Base-by-base conservation (phyloP, 2,888 invertebrate genomes). In the Petrolisthes cinctipes region DNA sequence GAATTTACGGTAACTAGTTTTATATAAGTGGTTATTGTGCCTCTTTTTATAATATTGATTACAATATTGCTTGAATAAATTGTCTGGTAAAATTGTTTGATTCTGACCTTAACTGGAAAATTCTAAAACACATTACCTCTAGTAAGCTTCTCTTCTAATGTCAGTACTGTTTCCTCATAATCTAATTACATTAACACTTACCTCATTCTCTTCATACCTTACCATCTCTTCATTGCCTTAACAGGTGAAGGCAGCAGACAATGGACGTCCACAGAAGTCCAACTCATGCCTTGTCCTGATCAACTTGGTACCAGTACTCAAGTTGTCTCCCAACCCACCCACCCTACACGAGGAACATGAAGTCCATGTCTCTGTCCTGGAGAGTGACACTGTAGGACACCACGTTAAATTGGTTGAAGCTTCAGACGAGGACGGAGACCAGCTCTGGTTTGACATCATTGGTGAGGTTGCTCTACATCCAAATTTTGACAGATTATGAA, bases 401-500 rank as follows among this genome's bases (percentile, higher is more conserved):
- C 94, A 97, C 91, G 96, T 99, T 4, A 95, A 96, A 82, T 95
- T 97, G 89, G 94, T 98, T 92, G 96, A 97, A 92, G 98, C 98
- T 6, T 93, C 94, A 73, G 98, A 98, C 93, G 95, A 95, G 85
- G 98, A 98, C 92, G 95, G 95, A 78, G 97, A 98, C 92, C 94
- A 95, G 89, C 94, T 99, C 91, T 98, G 97, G 96, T 99, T 96
- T 93, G 96, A 96, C 92, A 98, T 99, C 91, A 95, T 95, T 79
- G 93, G 90, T 90, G n/a, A 87, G 83, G 20, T 66, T 68, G 37
- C 37, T 37, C 37, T 37, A 37, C 37, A 37, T 37, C 2, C 37
- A 37, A 37, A 37, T 37, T 37, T 37, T 37, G 37, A 37, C 37
- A 37, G 37, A 37, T 37, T 37, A 37, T 37, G 37, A 37, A 37